These are phyloP conservation scores for Andricus curvator DNA, from an alignment of 2,888 invertebrate species.

Conservation along the genomic window DNA sequence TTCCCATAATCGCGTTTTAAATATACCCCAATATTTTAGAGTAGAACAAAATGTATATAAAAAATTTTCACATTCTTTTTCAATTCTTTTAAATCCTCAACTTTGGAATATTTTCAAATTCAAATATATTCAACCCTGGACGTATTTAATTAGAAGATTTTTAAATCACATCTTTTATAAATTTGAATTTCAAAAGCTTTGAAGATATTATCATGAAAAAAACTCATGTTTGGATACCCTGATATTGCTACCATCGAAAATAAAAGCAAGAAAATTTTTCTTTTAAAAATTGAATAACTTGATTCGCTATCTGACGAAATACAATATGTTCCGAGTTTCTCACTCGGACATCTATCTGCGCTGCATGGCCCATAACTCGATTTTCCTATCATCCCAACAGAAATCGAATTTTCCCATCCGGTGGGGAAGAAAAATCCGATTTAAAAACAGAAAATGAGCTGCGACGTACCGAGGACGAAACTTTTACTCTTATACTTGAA, in stretches of 20 bases:
- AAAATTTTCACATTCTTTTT: no score
- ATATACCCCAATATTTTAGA: no score
- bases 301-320: background rate
- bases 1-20: no score
- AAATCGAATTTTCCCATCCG: background rate
- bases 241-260: background rate
- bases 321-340: background rate
- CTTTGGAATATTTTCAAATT: no score
- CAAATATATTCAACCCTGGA: no score
- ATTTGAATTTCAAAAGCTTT: no score
- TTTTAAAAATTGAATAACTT: conserved; percentile 11
- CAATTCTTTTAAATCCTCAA: no score
- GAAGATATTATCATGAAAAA: no score
- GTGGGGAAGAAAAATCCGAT: background rate
- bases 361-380: background rate
- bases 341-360: conserved; percentile 8
- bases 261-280: background rate
- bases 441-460: background rate
- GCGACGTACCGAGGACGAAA: background rate
- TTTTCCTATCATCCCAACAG: background rate
- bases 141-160: no score
- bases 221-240: no score
- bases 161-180: no score
- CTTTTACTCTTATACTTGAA: background rate
- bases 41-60: no score